Evolutionary conservation across 1,140 invertebrate genomes (phyloP).

Genomic region (Drosophila bipectinata): DNA sequence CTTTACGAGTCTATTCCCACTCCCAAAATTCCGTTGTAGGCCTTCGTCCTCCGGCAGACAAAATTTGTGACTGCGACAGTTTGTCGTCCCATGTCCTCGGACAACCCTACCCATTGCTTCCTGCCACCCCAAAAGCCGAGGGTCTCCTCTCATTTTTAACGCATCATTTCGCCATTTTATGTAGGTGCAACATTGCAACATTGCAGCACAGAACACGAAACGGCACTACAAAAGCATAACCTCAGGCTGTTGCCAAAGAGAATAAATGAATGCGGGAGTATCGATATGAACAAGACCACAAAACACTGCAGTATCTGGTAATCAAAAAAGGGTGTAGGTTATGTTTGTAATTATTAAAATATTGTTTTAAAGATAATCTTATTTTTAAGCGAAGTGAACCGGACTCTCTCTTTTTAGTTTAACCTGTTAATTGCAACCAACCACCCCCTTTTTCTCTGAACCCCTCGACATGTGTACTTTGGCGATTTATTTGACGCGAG

Average conservation of each 20-base stretch:
- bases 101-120: background rate
- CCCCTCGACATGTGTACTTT: constrained; percentile 6
- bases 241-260: constrained; percentile 52
- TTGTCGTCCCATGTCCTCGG: constrained; percentile 28
- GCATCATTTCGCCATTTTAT: constrained; percentile 74
- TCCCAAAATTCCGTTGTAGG: constrained; percentile 24
- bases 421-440: background rate
- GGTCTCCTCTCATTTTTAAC: constrained; percentile 57
- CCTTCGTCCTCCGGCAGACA: constrained; percentile 49
- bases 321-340: background rate
- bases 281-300: constrained; percentile 46
- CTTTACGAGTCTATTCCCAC: constrained; percentile 58
- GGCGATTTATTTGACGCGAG: constrained; percentile 33
- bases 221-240: constrained; percentile 30
- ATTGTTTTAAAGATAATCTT: background rate
- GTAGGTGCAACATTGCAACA: constrained; percentile 70
- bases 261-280: constrained; percentile 46
- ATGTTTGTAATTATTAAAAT: background rate
- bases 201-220: constrained; percentile 24
- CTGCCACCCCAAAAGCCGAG: background rate
- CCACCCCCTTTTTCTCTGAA: background rate
- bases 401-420: too few species aligned
- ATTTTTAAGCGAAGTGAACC: background rate
- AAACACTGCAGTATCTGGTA: constrained; percentile 23
- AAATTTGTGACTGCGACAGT: constrained; percentile 79